Evolutionary conservation across 2,797 vertebrate species (phyloP), one percentile per base, ranked within the genome.

Genomic region (Sternotherus odoratus): DNA sequence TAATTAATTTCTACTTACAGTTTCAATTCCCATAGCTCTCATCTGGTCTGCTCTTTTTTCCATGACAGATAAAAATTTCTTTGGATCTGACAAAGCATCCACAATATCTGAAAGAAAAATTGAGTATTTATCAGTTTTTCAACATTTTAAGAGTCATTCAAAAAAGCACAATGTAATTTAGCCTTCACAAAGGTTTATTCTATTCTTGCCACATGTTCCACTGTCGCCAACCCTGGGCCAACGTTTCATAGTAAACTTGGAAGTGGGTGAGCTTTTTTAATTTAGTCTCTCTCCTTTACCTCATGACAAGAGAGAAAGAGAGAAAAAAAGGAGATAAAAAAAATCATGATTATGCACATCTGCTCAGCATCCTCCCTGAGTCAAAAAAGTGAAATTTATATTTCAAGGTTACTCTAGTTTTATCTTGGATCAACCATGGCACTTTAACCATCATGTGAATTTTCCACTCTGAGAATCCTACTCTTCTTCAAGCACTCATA

Each of bases 11-110:
- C 24, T 91, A 98, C 97, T 95, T 98, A 99, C 99, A 46, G 99
- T 99, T 97, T 99, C 99, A 16, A 99, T 99, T 56, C 99, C 99
- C 98, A 99, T 98, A 2, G 99, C 99, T 97, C 99, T 99, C 99
- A 99, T 99, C 98, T 99, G 99, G 97, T 99, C 99, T 23, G 99
- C 99, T 97, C 99, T 98, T 97, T 99, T 99, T 97, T 99, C 99
- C n/a, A 99, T 99, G 95, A 99, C 99, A 66, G 99, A 99, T 92
- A 99, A 98, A 98, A 99, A 99, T 97, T 99, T 99, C 98, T 99
- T 99, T 96, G 99, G 99, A 97, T 99, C 99, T 77, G 99, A 99
- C 81, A 99, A 98, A 95, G 99, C 99, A 91, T 99, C 99, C 95
- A 99, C 99, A 49, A 99, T 99, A 81, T 99, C 99, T 99, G 89